phyloP scores from a whole-genome alignment of 2,888 invertebrate genomes.

The Sericinus montela region DNA sequence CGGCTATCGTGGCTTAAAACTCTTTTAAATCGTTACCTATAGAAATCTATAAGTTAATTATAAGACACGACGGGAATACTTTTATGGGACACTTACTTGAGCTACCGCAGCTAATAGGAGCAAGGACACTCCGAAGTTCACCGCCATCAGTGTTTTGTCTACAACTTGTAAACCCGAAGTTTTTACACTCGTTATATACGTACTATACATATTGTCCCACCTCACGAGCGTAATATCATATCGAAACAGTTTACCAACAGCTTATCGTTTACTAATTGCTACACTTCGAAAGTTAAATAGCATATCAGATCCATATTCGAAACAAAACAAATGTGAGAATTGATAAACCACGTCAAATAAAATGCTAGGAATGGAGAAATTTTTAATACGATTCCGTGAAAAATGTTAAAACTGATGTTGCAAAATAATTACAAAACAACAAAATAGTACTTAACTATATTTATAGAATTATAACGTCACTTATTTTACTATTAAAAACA shows the following conservation, averaged over 20 bases:
- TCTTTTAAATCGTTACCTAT: too few species aligned
- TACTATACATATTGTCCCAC: constrained; percentile 48
- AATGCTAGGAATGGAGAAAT: constrained; percentile 11
- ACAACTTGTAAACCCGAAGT: constrained; percentile 31
- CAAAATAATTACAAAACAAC: too few species aligned
- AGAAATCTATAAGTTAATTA: too few species aligned
- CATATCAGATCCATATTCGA: constrained; percentile 14
- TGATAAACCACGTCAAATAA: constrained; percentile 15
- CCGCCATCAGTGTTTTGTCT: constrained; percentile 41
- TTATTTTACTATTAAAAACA: too few species aligned
- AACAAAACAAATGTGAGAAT: constrained; percentile 1
- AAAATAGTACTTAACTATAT: too few species aligned
- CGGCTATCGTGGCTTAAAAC: too few species aligned
- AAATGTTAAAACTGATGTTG: too few species aligned
- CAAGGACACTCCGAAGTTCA: constrained; percentile 38
- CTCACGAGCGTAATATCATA: constrained; percentile 27
- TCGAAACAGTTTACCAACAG: constrained; percentile 26
- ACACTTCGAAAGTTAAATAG: constrained; percentile 23
- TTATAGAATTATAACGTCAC: too few species aligned
- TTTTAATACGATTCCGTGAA: background rate
- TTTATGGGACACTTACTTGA: constrained; percentile 42
- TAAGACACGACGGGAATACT: too few species aligned
- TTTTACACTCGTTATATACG: constrained; percentile 41
- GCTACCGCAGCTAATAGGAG: constrained; percentile 42
- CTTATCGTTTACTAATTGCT: constrained; percentile 31